A percentile compares a stretch with the other conserved stretches of the same genome.
These are phyloP conservation scores for Cotesia glomerata DNA, from an alignment of 1,140 invertebrate genomes.

Conservation along the genomic window DNA sequence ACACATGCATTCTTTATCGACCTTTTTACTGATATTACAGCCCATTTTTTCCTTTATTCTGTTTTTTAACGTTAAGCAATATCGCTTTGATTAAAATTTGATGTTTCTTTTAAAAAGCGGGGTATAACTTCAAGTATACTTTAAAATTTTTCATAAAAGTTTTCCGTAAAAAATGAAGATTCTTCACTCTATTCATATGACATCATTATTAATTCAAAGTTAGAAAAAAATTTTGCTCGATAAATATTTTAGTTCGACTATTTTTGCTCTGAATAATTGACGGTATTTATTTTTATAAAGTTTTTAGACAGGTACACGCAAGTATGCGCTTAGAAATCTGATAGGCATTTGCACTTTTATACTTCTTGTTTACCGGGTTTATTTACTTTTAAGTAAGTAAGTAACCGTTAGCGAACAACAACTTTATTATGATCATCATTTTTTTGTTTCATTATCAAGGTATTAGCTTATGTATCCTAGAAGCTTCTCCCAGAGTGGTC, in stretches of 20 bases:
- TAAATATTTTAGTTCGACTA: neutral
- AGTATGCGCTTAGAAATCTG: neutral
- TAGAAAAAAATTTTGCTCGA: too few relatives aligned
- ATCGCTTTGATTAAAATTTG: too few relatives aligned
- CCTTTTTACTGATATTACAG: too few relatives aligned
- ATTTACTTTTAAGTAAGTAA: constrained; percentile 19
- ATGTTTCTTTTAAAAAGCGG: too few relatives aligned
- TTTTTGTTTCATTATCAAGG: neutral
- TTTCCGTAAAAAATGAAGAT: too few relatives aligned
- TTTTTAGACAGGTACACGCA: neutral
- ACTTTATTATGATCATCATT: neutral
- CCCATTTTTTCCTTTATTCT: too few relatives aligned
- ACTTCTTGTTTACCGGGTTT: neutral
- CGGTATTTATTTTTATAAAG: constrained; percentile 1
- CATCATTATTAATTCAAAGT: too few relatives aligned
- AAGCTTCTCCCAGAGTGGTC: neutral
- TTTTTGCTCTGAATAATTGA: neutral
- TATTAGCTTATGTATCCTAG: constrained; percentile 5
- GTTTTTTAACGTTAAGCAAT: too few relatives aligned
- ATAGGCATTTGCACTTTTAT: constrained; percentile 16
- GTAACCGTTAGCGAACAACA: neutral
- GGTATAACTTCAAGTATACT: too few relatives aligned
- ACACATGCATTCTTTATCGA: too few relatives aligned
- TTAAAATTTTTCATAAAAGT: too few relatives aligned
- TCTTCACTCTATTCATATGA: too few relatives aligned